These are phyloP conservation scores for Malurus alboscapulatus DNA, from an alignment of 2,113 vertebrate species.

Conservation along the genomic window DNA sequence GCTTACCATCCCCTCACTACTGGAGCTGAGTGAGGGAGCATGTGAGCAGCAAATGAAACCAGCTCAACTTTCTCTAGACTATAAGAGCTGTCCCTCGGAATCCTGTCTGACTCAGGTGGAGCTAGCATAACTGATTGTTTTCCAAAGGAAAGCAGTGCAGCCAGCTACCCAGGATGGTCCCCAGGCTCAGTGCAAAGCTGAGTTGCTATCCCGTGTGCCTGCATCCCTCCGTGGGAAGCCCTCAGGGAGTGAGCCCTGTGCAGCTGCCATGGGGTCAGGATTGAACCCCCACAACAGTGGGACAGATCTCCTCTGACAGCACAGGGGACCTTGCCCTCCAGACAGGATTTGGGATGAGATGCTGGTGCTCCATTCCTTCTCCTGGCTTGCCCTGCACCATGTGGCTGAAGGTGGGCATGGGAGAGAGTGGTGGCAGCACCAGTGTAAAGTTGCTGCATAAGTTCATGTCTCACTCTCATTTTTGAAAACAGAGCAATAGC, in stretches of 20 bases:
- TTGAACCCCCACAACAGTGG: not conserved
- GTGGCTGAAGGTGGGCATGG: not conserved
- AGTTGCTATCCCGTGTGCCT: not conserved
- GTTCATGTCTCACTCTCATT: accelerated
- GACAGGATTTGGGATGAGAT: not conserved
- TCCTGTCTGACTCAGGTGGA: not conserved
- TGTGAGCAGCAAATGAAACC: not conserved
- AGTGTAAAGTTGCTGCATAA: not conserved
- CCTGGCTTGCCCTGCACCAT: not conserved
- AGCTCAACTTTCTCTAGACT: not conserved
- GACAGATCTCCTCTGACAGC: not conserved
- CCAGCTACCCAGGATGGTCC: not conserved
- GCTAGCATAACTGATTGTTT: not conserved
- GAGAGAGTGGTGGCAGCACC: not conserved
- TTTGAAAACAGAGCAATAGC: not conserved
- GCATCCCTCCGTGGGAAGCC: not conserved
- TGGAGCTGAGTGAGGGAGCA: not conserved
- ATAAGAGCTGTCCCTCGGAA: not conserved
- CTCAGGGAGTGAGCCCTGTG: accelerated
- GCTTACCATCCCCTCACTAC: not conserved
- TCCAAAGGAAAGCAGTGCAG: not conserved
- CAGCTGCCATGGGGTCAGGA: not conserved
- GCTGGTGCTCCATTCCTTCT: not conserved
- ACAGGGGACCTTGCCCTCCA: not conserved
- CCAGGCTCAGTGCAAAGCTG: not conserved